These are phyloP conservation scores for Drosophila ezoana DNA, from an alignment of 2,888 invertebrate genomes.

Conservation along the genomic window DNA sequence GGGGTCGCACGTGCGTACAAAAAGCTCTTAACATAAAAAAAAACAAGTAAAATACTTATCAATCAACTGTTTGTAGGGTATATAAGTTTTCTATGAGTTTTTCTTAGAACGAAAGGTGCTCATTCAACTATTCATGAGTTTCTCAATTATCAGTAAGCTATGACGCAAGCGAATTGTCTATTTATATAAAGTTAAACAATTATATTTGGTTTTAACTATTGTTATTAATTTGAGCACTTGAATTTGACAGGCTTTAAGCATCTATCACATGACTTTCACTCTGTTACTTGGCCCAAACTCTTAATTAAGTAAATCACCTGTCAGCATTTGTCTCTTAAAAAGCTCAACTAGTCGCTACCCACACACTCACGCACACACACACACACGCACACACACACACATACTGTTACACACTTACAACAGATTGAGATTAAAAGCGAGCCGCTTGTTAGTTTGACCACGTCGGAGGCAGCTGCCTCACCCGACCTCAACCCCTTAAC, in stretches of 20 bases:
- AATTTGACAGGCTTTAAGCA: constrained; percentile 10
- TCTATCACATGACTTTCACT: constrained; percentile 27
- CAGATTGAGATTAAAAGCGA: constrained; percentile 53
- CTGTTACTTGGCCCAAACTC: constrained; percentile 7
- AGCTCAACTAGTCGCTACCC: constrained; percentile 25
- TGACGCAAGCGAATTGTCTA: background rate
- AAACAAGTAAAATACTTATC: too few species aligned
- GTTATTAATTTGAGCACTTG: constrained; percentile 19
- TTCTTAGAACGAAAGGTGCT: too few species aligned
- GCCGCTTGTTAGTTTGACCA: too few species aligned
- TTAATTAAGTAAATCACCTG: constrained; percentile 56
- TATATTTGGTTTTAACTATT: background rate
- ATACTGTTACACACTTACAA: constrained; percentile 2
- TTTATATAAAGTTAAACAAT: background rate
- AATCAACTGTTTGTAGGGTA: too few species aligned
- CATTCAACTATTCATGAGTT: background rate
- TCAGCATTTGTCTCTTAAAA: constrained; percentile 51
- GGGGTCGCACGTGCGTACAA: too few species aligned
- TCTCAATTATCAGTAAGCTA: constrained; percentile 4
- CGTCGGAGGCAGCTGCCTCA: constrained; percentile 3
- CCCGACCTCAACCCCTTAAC: constrained; percentile 62
- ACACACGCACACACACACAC: constrained; percentile 7
- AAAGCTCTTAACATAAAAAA: too few species aligned
- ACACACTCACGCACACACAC: too few species aligned
- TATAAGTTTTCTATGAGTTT: too few species aligned